phyloP scores from a whole-genome alignment of 2,113 vertebrate genomes.

The Perca flavescens region DNA sequence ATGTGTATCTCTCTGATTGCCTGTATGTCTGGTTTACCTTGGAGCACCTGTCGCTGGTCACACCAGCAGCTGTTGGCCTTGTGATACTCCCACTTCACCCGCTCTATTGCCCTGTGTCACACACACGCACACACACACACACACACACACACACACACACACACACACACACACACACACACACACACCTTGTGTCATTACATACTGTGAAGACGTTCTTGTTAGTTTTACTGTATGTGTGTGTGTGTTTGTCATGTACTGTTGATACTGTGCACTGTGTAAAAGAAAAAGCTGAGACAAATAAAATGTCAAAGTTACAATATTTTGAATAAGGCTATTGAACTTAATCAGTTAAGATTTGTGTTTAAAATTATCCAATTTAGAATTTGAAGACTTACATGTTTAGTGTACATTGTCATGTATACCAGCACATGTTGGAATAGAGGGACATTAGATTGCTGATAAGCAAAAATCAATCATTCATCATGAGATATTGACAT shows the following conservation, averaged over 20 bases:
- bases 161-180: slow-evolving; percentile 20
- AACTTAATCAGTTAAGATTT: background rate
- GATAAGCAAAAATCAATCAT: no score
- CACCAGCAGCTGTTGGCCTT: slow-evolving; percentile 72
- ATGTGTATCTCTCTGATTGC: background rate
- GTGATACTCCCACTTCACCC: slow-evolving; percentile 47
- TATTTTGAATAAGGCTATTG: background rate
- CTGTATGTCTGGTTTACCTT: slow-evolving; percentile 53
- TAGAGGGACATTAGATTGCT: no score
- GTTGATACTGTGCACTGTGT: background rate
- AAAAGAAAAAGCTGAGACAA: background rate
- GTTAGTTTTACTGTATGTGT: background rate
- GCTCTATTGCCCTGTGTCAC: background rate
- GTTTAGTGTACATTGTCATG: no score
- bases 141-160: slow-evolving; percentile 2
- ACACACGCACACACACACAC: slow-evolving; percentile 10
- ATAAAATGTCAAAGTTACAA: background rate
- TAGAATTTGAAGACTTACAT: background rate
- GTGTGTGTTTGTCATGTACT: background rate
- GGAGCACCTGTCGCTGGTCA: slow-evolving; percentile 69
- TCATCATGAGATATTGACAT: no score
- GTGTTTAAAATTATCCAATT: background rate
- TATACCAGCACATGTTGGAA: no score
- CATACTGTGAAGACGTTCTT: background rate
- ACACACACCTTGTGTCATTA: slow-evolving; percentile 8